Evolutionary conservation across 1,140 invertebrate genomes (phyloP), one percentile per base, ranked within the genome.

Genomic region (Heliconius hewitsoni): DNA sequence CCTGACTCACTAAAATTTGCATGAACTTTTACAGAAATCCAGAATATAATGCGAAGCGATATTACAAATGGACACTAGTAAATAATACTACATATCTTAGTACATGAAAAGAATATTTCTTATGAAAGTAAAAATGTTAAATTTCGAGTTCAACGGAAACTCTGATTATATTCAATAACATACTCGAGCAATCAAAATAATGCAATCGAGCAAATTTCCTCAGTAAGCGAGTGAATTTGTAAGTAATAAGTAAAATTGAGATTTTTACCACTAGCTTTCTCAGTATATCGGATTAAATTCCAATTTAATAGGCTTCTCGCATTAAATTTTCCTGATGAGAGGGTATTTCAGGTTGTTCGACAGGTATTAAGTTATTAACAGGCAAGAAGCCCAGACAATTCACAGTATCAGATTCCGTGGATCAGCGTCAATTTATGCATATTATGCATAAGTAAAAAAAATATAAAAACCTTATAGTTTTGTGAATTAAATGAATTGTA

Each of bases 221-320:
- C 55, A 57, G n/a, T 57, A 57, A 23, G n/a, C n/a, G n/a, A 11
- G 8, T 23, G 8, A 30, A 13, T 27, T 3, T 13, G n/a, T 57
- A 66, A 13, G 60, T 66, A 27, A 66, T 30, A 66, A 66, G 23
- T 66, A 13, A 27, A 66, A 66, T n/a, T 73, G 55, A 19, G 16
- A 72, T 77, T 71, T 74, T 81, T 85, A 81, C 80, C 82, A 77
- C 83, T 85, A 55, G 37, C 60, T 82, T 79, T 77, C 74, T 80
- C 60, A 71, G 78, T 73, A 76, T 84, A 78, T 81, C 81, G 80
- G 81, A 86, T 87, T 86, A 86, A 87, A 82, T 81, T 84, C 77
- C 85, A 86, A 87, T 85, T 85, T 87, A 82, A 78, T 86, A 83
- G 86, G 86, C 87, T 90, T 89, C 89, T 90, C 85, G 78, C 85